Evolutionary conservation across 2,888 invertebrate species (phyloP), one percentile per base, ranked within the genome.

Genomic region (Cheiracanthium punctorium): DNA sequence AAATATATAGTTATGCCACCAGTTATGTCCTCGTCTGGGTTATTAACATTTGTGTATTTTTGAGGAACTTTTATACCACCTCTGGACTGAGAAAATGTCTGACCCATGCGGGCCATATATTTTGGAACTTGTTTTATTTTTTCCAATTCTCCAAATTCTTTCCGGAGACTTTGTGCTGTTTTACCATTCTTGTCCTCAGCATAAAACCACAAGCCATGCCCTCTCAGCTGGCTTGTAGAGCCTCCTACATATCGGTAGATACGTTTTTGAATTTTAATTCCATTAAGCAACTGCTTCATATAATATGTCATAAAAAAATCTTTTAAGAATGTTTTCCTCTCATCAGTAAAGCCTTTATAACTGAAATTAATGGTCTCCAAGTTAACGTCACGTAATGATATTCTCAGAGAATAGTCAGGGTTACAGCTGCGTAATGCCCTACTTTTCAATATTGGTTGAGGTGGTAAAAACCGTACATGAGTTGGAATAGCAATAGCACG

Each of bases 41-140:
- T 2, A 7, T 72, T 30, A 14, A 87, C 72, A 71, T 87, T 87
- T 29, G 87, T 87, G 41, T 30, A 76, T 4, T 69, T 29, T 28
- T 88, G 82, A 7, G 82, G 82, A 29, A 88, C 88, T n/a, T 20
- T 17, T 14, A 84, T 72, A 24, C 32, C 7, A 2, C 76, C 84
- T 65, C 80, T 33, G 4, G 88, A 75, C 32, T 88, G 88, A 0
- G 91, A 91, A 88, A 92, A 91, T 75, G 91, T 90, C 70, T 91
- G 91, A 17, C 91, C 91, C 90, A 91, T 90, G 29, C 91, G 88
- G 28, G 91, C 90, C 90, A 91, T 91, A 88, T 91, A 90, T 77
- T 91, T 91, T 0, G 91, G 91, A n/a, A 90, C 88, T 41, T 87
- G 73, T 8, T 74, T 65, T 17, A 89, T 88, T 41, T 75, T 73